A percentile compares a stretch with the other conserved stretches of the same genome.
Conservation (phyloP, 2,797 vertebrate genomes). For the Oceanodroma leucorhoa region DNA sequence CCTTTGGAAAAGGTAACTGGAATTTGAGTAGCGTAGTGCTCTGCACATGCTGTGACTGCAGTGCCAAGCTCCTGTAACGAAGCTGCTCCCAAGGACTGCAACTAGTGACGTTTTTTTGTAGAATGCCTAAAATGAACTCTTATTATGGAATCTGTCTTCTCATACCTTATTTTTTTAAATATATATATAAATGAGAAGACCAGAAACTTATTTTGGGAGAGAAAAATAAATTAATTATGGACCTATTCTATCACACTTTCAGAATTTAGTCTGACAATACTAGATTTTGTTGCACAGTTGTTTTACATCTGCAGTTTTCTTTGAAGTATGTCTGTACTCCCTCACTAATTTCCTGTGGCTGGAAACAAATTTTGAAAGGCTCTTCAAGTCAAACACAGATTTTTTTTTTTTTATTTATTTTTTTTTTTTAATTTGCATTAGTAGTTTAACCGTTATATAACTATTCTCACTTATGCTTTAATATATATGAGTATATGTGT, state of each 20-base stretch:
- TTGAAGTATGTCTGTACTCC: not conserved
- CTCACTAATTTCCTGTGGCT: not conserved
- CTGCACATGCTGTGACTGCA: not conserved
- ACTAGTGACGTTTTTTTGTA: not conserved
- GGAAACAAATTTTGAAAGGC: not conserved
- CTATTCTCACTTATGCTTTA: not conserved
- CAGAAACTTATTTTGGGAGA: not conserved
- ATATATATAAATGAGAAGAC: not conserved
- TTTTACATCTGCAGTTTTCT: not conserved
- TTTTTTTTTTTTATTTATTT: not conserved
- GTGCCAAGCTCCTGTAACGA: not conserved
- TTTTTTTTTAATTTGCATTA: not conserved
- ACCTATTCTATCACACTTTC: not conserved
- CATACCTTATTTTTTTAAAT: too few species aligned
- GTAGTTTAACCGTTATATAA: not conserved
- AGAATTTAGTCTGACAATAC: not conserved
- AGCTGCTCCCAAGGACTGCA: not conserved
- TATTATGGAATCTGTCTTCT: not conserved
- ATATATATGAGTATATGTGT: too few species aligned
- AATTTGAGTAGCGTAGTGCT: fast-evolving
- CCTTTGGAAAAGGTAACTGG: not conserved
- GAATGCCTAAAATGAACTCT: not conserved
- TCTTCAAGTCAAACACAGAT: not conserved
- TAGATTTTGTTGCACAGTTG: not conserved
- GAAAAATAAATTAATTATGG: not conserved